Base-by-base conservation (phyloP, 1,140 invertebrate genomes). In the Protaetia brevitarsis region DNA sequence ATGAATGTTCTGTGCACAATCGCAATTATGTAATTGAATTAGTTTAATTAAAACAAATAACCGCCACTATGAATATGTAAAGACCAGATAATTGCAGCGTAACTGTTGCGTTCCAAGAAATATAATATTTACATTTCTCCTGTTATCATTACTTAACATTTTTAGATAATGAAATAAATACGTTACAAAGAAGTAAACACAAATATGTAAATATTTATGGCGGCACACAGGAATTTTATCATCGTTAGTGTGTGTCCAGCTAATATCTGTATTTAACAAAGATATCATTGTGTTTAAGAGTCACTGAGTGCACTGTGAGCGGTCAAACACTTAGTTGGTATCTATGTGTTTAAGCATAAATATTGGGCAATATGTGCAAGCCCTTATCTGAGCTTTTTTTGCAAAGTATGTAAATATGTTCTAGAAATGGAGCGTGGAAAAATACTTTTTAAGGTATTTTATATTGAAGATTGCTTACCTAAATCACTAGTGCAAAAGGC, bases 401-500 rank as follows among this genome's bases (percentile, higher is more conserved):
- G 8, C 2, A 51, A 16, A 7, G 1, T 2, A 7, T 2, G 21
- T 19, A 51, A 51, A 2, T 16, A 2, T 19, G 8, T 51, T 51
- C 6, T 51, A 16, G 8, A 16, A 51, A 16, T 8, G n/a, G n/a
- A n/a, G 31, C 31, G 31, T 34, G 4, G 1, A 34, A 34, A 1
- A 34, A n/a, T n/a, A n/a, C n/a, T n/a, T n/a, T 59, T 59, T 27
- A 21, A 29, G 11, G 5, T 10, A 59, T 21, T 59, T 10, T 27
- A 26, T 2, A 13, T 2, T 59, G 26, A 23, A n/a, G 7, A 10
- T 63, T 66, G 76, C 86, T 82, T 74, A 89, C 87, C 90, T 71
- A 93, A 82, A 79, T 93, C 91, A 71, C 88, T 92, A 11, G 88
- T 88, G 76, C 91, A 93, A 73, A 89, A 93, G 5, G 89, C 86